phyloP scores from a whole-genome alignment of 92 coral and sea anemone species.

The Phenganax marumi region DNA sequence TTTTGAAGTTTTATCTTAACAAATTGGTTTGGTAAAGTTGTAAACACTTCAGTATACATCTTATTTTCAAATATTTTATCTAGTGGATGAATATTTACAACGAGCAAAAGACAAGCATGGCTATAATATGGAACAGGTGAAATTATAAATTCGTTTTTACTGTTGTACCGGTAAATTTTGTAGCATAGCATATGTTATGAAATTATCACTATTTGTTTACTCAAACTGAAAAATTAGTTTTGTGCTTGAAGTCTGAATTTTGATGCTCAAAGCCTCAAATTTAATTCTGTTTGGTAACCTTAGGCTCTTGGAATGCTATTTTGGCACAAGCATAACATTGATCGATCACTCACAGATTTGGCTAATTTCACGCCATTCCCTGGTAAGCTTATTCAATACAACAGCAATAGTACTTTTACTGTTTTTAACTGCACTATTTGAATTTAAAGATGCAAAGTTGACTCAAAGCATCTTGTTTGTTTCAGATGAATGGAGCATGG shows the following conservation, averaged over 20 bases:
- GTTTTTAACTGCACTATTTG: not conserved
- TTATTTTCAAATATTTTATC: not conserved
- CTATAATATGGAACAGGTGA: conserved; percentile 94
- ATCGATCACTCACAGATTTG: conserved; percentile 80
- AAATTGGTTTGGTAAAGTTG: not conserved
- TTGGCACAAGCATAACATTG: conserved; percentile 98
- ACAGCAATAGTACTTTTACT: not conserved
- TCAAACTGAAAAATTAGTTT: no score
- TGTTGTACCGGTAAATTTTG: not conserved
- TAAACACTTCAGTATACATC: not conserved
- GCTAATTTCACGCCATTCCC: conserved; percentile 98
- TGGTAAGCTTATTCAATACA: conserved; percentile 54
- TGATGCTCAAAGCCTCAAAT: not conserved
- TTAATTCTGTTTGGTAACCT: conserved; percentile 2
- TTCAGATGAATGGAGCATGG: conserved; percentile 98
- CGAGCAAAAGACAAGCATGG: conserved; percentile 98
- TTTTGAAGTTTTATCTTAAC: not conserved
- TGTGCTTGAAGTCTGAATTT: not conserved
- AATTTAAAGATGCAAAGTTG: not conserved
- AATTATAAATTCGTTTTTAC: not conserved
- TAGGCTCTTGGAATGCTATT: conserved; percentile 98
- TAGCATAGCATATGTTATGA: not conserved
- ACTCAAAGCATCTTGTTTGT: not conserved
- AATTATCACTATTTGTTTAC: not conserved
- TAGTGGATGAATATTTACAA: conserved; percentile 93